A percentile compares a stretch with the other conserved stretches of the same genome.
Conservation (phyloP, 2,797 vertebrate species). For the Acanthurus tractus region DNA sequence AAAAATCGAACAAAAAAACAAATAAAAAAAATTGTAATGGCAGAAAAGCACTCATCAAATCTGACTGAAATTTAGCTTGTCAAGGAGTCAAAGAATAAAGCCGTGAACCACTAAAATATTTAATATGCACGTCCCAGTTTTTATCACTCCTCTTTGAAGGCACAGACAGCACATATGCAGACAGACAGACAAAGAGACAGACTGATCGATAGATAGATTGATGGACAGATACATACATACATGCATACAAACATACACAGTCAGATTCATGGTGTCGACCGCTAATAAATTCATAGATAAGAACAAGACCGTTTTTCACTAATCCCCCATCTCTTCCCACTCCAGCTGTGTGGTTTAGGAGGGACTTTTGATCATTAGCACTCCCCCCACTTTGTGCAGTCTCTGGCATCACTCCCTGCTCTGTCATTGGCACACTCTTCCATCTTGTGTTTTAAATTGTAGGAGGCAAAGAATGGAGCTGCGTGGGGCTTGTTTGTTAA, state of each 20-base stretch:
- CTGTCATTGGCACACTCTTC: constrained; percentile 77
- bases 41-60: neutral
- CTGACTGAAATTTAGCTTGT: neutral
- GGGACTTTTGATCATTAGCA: constrained; percentile 83
- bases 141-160: neutral
- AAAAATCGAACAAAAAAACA: no score
- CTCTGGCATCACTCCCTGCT: constrained; percentile 76
- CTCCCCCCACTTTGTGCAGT: constrained; percentile 70
- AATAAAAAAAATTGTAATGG: neutral
- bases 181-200: neutral
- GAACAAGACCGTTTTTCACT: constrained; percentile 29
- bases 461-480: constrained; percentile 83
- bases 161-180: neutral
- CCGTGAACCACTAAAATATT: neutral
- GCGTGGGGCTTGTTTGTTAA: constrained; percentile 84
- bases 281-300: constrained; percentile 33
- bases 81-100: neutral
- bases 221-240: constrained; percentile 13
- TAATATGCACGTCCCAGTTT: neutral
- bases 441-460: constrained; percentile 84
- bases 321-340: constrained; percentile 56
- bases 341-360: constrained; percentile 82
- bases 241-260: constrained; percentile 6
- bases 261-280: constrained; percentile 6
- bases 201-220: neutral